Base-by-base conservation (phyloP, 2,113 vertebrate genomes). In the Gymnogyps californianus region DNA sequence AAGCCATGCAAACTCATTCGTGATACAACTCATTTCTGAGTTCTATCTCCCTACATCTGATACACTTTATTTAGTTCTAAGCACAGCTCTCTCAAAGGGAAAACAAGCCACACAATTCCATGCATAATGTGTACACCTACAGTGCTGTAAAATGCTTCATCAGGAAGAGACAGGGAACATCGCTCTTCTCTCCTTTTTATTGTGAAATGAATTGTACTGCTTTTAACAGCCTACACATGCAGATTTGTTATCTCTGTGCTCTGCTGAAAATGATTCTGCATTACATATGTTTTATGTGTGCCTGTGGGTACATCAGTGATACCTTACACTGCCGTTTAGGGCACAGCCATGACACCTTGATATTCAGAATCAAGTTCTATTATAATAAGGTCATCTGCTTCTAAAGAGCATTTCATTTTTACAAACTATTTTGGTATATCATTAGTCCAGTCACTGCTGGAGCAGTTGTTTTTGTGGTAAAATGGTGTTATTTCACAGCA, bases 61-160 rank as follows among this genome's bases (percentile, higher is more conserved):
- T 14, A 44, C 7, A 17, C 32, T 77, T 54, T n/a, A 31, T 87
- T 85, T 90, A 34, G 91, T 82, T 82, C 74, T 34, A 29, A 76
- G 77, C 49, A 46, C 36, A 18, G 64, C 24, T 61, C 57, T 72
- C 70, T 28, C 11, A 70, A 74, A 88, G 51, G 61, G 70, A 74
- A 89, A 66, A 46, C 28, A 65, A 91, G 57, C 40, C 49, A 5
- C 32, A 32, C 61, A 66, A 8, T 66, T 89, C 79, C 44, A 6
- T 10, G 18, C 14, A 14, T 51, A 36, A 71, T 19, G 7, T 55
- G 40, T 57, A 7, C 51, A 88, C n/a, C 91, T 70, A 28, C 49
- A 42, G 84, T 29, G 54, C 81, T 74, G 62, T 91, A 54, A 96
- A 96, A 91, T 46, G 70, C 94, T 90, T 90, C 89, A 59, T 90